These are phyloP conservation scores for Crenichthys baileyi DNA, from an alignment of 2,797 vertebrate species.

Conservation along the genomic window DNA sequence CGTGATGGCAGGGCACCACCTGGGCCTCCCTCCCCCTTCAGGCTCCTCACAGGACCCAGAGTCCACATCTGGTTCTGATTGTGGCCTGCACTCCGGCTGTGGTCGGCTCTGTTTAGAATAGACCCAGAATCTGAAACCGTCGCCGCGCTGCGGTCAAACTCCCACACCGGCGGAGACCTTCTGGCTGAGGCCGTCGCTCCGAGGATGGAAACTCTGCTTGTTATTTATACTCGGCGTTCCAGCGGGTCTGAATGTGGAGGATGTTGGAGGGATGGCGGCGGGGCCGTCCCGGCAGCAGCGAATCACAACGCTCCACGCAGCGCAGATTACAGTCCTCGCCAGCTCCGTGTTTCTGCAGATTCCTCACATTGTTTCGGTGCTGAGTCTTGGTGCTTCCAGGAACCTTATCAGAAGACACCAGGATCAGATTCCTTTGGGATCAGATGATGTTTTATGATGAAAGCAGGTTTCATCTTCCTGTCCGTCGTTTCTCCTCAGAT, in stretches of 20 bases:
- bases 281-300: constrained; percentile 44
- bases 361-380: constrained; percentile 48
- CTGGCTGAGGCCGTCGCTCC: constrained; percentile 61
- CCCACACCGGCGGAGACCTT: constrained; percentile 76
- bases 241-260: constrained; percentile 11
- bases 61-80: constrained; percentile 86
- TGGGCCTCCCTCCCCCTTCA: constrained; percentile 9
- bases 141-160: constrained; percentile 80
- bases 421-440: neutral
- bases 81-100: constrained; percentile 79
- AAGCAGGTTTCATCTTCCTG: neutral
- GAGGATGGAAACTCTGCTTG: constrained; percentile 76
- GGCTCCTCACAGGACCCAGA: constrained; percentile 42
- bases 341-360: constrained; percentile 26
- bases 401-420: neutral
- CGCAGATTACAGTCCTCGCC: constrained; percentile 38
- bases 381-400: neutral
- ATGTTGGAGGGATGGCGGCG: constrained; percentile 36
- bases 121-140: constrained; percentile 81
- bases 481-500: neutral
- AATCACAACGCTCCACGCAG: constrained; percentile 40
- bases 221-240: constrained; percentile 62
- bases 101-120: constrained; percentile 84
- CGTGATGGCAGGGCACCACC: neutral
- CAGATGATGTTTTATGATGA: no score